Conservation (phyloP, 2,797 vertebrate genomes). For the Smutsia gigantea region DNA sequence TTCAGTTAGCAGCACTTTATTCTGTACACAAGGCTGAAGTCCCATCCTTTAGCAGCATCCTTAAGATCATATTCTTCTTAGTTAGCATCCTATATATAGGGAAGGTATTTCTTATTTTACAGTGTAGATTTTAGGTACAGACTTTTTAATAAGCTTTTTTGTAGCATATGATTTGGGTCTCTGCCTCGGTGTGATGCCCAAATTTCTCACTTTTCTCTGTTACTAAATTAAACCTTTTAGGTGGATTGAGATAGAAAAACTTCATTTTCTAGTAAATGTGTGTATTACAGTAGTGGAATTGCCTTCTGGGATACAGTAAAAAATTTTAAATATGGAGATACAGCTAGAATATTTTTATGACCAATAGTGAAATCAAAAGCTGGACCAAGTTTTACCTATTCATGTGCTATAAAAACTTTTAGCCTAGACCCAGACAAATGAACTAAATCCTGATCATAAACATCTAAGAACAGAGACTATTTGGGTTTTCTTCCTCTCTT, state of each 20-base stretch:
- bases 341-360: conserved; percentile 10
- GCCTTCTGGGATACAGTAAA: neutral
- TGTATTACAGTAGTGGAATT: neutral
- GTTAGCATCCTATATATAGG: neutral
- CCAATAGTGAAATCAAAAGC: neutral
- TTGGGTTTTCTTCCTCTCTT: neutral
- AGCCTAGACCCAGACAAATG: neutral
- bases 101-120: neutral
- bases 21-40: neutral
- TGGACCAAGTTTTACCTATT: conserved; percentile 35
- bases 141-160: neutral
- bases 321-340: neutral
- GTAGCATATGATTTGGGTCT: conserved; percentile 4
- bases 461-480: neutral
- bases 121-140: neutral
- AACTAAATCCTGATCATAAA: neutral
- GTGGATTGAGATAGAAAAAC: neutral
- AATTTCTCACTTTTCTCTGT: conserved; percentile 9
- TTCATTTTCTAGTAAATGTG: neutral
- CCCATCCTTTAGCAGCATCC: neutral
- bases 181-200: neutral
- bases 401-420: conserved; percentile 10
- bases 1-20: neutral
- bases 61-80: neutral
- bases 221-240: conserved; percentile 14